phyloP scores from a whole-genome alignment of 2,888 invertebrate species.

The Scaptomyza cyrtandrae region DNA sequence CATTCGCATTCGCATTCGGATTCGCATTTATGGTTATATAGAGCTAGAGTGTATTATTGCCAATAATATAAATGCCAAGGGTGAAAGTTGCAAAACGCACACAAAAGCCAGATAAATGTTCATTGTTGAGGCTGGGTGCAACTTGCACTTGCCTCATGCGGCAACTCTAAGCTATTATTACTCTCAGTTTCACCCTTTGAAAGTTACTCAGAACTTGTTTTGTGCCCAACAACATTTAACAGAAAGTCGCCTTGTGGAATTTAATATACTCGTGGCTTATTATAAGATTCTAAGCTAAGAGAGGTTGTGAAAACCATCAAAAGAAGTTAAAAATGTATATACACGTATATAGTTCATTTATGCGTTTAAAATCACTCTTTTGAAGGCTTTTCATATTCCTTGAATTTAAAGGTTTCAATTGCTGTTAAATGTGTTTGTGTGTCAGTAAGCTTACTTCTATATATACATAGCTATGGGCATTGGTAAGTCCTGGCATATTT shows the following conservation, averaged over 20 bases:
- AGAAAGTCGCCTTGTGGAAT: not conserved
- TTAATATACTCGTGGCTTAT: not conserved
- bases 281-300: not conserved
- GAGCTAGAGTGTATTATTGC: conserved; percentile 56
- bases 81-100: conserved; percentile 50
- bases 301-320: not conserved
- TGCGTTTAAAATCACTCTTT: not conserved
- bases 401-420: not conserved
- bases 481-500: conserved; percentile 60
- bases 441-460: not conserved
- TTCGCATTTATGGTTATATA: not conserved
- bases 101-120: conserved; percentile 47
- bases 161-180: conserved; percentile 30
- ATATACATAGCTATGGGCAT: not conserved
- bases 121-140: conserved; percentile 37
- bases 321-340: not conserved
- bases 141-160: conserved; percentile 10
- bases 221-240: not conserved
- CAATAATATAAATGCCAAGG: conserved; percentile 68
- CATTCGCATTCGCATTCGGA: conserved; percentile 21
- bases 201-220: not conserved
- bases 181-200: conserved; percentile 13
- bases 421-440: conserved; percentile 1
- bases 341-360: not conserved
- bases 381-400: too few relatives aligned